These are phyloP conservation scores for Botia almorhae DNA, from an alignment of 2,797 vertebrate genomes.

Conservation along the genomic window DNA sequence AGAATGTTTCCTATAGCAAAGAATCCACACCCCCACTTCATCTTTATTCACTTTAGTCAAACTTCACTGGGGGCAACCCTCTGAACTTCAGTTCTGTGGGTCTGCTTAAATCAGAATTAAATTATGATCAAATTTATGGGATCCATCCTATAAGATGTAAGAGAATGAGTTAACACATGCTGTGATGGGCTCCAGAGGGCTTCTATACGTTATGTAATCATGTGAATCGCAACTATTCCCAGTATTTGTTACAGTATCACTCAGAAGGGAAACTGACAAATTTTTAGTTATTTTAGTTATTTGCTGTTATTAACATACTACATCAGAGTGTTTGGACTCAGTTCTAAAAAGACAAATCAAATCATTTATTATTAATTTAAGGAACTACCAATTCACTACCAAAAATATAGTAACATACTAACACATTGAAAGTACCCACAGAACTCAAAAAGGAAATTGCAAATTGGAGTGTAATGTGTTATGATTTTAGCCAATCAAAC, in stretches of 20 bases:
- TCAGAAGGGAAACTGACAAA: no score
- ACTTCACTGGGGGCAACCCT: conserved; percentile 60
- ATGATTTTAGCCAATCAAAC: no score
- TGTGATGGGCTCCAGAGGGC: conserved; percentile 29
- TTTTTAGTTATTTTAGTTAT: conserved; percentile 57
- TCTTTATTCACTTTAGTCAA: conserved; percentile 26
- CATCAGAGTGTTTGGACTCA: not conserved
- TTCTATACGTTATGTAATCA: conserved; percentile 52
- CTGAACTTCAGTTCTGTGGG: conserved; percentile 33
- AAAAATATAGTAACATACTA: no score
- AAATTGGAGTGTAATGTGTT: no score
- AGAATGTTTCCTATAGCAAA: conserved; percentile 51
- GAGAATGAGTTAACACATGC: conserved; percentile 59
- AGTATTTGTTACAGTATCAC: conserved; percentile 28
- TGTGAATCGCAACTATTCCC: conserved; percentile 52
- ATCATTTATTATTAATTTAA: not conserved
- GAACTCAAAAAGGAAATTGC: no score
- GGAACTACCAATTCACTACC: no score
- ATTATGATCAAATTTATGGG: conserved; percentile 61
- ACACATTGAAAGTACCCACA: no score
- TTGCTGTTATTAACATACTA: conserved; percentile 33
- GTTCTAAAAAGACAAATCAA: not conserved
- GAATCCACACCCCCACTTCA: conserved; percentile 49
- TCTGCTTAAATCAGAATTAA: conserved; percentile 52
- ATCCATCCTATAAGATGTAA: conserved; percentile 57